These are phyloP conservation scores for Megaleporinus macrocephalus DNA, from an alignment of 2,113 vertebrate genomes.

Conservation along the genomic window DNA sequence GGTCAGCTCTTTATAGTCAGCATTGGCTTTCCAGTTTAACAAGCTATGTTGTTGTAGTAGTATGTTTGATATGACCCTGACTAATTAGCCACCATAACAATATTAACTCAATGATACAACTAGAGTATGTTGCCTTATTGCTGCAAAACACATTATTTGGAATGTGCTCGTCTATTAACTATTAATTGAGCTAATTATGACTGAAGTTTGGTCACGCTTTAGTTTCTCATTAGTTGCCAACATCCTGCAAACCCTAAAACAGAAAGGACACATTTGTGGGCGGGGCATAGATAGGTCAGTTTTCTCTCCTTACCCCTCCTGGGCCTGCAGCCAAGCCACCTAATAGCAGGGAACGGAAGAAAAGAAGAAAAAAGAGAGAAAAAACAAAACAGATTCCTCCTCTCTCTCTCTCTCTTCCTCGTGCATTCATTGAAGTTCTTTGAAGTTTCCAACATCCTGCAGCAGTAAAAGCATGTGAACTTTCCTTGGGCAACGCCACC, in stretches of 20 bases:
- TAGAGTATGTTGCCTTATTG: no score
- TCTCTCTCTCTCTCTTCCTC: slow-evolving; percentile 24
- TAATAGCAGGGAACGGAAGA: slow-evolving; percentile 17
- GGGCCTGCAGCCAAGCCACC: slow-evolving; percentile 16
- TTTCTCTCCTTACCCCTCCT: not conserved
- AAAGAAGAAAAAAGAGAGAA: not conserved
- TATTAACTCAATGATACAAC: no score
- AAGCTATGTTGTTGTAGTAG: no score
- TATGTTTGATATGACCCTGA: no score
- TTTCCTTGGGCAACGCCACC: slow-evolving; percentile 66
- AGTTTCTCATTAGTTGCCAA: not conserved
- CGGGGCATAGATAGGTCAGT: not conserved
- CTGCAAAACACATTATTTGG: no score
- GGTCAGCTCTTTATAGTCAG: no score
- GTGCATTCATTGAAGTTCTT: slow-evolving; percentile 36
- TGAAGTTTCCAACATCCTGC: slow-evolving; percentile 47
- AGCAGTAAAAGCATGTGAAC: slow-evolving; percentile 48
- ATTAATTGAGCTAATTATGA: no score
- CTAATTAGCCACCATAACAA: no score
- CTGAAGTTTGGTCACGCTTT: not conserved
- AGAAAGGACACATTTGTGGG: not conserved
- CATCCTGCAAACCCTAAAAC: not conserved
- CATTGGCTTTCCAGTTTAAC: no score
- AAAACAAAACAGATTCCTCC: slow-evolving; percentile 20
- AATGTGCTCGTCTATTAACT: no score